phyloP scores from a whole-genome alignment of 2,888 invertebrate genomes.

The Eudemis profundana region DNA sequence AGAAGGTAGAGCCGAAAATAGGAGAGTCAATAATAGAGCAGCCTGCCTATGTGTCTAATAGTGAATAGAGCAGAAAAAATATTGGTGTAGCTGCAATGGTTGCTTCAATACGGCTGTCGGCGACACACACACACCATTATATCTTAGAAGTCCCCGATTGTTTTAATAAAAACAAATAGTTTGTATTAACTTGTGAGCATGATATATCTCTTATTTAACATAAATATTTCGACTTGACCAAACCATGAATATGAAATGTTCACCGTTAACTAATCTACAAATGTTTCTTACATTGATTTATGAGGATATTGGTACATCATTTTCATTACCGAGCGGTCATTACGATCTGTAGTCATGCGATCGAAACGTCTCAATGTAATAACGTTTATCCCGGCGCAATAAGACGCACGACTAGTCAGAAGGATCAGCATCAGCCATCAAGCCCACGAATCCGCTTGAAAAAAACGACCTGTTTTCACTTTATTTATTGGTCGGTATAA shows the following conservation, averaged over 20 bases:
- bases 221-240: conserved; percentile 43
- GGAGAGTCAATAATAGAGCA: too few relatives aligned
- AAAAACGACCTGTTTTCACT: conserved; percentile 64
- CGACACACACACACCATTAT: neutral
- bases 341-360: conserved; percentile 44
- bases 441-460: conserved; percentile 74
- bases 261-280: conserved; percentile 39
- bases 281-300: conserved; percentile 38
- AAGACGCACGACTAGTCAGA: conserved; percentile 26
- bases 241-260: conserved; percentile 40
- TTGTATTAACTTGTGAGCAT: conserved; percentile 16
- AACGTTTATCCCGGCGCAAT: conserved; percentile 36
- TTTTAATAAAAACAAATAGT: conserved; percentile 9
- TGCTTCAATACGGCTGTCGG: neutral
- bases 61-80: too few relatives aligned
- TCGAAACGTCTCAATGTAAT: conserved; percentile 40
- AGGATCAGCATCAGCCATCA: conserved; percentile 65
- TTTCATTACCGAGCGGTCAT: conserved; percentile 38
- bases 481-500: conserved; percentile 79
- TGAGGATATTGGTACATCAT: conserved; percentile 42
- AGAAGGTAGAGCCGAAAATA: too few relatives aligned
- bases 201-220: conserved; percentile 32
- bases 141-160: conserved; percentile 1
- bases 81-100: neutral
- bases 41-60: too few relatives aligned